A percentile compares a stretch with the other conserved stretches of the same genome.
These are phyloP conservation scores for Arctocebus calabarensis DNA, from an alignment of 2,797 vertebrate genomes.

Conservation along the genomic window DNA sequence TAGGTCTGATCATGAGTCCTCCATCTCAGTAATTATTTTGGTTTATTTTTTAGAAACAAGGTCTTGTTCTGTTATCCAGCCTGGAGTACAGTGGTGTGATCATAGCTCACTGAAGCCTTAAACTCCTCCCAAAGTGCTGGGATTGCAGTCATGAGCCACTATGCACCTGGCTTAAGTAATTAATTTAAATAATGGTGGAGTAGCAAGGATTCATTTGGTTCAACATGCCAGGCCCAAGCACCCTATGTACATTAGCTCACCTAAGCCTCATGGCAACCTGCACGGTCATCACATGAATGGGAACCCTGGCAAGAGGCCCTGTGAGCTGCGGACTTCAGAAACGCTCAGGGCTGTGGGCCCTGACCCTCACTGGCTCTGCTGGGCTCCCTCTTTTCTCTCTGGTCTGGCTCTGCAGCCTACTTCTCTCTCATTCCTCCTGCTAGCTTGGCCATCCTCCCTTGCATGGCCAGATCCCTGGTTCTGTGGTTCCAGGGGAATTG, in stretches of 20 bases:
- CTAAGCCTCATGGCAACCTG: not conserved
- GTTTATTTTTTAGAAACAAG: not conserved
- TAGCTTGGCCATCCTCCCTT: not conserved
- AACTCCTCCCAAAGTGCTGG: not conserved
- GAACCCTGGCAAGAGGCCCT: not conserved
- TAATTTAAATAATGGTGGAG: not conserved
- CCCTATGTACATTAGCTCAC: not conserved
- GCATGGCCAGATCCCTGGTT: not conserved
- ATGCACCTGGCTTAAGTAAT: not conserved
- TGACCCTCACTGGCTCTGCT: not conserved
- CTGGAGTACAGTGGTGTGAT: not conserved
- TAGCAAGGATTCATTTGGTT: not conserved
- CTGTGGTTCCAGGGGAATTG: not conserved
- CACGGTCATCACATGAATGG: not conserved
- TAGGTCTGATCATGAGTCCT: too few relatives aligned
- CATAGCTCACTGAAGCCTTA: not conserved
- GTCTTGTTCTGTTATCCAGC: not conserved
- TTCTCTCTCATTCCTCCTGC: not conserved
- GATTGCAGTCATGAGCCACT: not conserved
- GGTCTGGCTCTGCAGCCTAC: not conserved
- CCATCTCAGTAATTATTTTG: not conserved
- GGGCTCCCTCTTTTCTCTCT: not conserved
- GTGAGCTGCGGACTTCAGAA: not conserved
- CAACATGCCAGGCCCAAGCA: not conserved
- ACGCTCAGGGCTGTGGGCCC: accelerated